Percentiles rank a stretch among this genome's conserved stretches.
Evolutionary conservation across 2,797 vertebrate species (phyloP).

Genomic region (Darevskia nairensis): DNA sequence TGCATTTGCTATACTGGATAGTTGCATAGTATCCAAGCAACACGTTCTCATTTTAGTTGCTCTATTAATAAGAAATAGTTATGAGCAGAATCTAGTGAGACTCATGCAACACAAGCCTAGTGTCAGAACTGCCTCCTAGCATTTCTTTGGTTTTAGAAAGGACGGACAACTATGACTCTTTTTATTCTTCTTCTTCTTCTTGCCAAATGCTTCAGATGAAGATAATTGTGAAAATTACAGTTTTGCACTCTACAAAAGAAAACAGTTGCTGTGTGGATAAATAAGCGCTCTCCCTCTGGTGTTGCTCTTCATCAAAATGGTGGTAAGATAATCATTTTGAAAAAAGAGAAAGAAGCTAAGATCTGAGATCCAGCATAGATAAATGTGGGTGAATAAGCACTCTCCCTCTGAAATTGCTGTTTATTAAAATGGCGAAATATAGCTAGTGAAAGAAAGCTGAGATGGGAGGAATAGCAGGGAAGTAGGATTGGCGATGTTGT

Average conservation of each 20-base stretch:
- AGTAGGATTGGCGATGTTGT: no score
- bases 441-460: not conserved
- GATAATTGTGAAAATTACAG: conserved; percentile 11
- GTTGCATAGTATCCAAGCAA: conserved; percentile 37
- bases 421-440: not conserved
- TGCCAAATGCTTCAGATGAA: conserved; percentile 14
- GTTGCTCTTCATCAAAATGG: not conserved
- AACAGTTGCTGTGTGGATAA: conserved; percentile 10
- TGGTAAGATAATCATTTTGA: not conserved
- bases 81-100: conserved; percentile 44
- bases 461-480: no score
- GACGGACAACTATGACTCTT: not conserved
- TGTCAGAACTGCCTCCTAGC: not conserved
- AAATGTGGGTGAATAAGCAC: not conserved
- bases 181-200: not conserved
- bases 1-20: not conserved
- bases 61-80: conserved; percentile 53
- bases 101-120: conserved; percentile 38
- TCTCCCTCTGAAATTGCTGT: not conserved
- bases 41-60: conserved; percentile 38
- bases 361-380: not conserved
- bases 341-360: not conserved
- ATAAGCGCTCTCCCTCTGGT: not conserved
- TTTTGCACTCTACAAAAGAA: not conserved
- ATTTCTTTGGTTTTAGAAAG: conserved; percentile 39